phyloP scores from a whole-genome alignment of 2,888 invertebrate species.

The Drosophila emarginata region DNA sequence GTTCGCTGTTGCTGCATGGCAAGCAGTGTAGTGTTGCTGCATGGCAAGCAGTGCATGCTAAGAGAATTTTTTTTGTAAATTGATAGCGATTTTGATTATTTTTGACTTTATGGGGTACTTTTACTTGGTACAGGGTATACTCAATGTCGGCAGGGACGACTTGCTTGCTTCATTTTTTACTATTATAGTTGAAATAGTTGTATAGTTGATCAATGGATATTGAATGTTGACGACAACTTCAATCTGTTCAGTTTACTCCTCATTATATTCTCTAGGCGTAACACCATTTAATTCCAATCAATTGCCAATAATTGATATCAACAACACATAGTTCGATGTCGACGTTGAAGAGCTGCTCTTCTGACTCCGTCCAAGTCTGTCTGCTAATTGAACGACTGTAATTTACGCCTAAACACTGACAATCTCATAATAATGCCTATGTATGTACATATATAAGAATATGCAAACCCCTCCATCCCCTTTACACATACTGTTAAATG shows the following conservation, averaged over 20 bases:
- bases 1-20: too few relatives aligned
- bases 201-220: neutral
- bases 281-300: conserved; percentile 65
- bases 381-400: conserved; percentile 69
- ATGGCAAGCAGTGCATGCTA: too few relatives aligned
- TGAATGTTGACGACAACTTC: neutral
- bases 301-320: conserved; percentile 66
- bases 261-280: conserved; percentile 4
- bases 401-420: conserved; percentile 54
- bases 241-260: neutral
- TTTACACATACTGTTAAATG: neutral
- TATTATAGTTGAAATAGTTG: neutral
- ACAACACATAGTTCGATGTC: conserved; percentile 37
- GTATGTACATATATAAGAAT: conserved; percentile 31
- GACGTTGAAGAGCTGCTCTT: conserved; percentile 39
- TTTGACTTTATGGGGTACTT: too few relatives aligned
- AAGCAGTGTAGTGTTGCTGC: too few relatives aligned
- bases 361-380: conserved; percentile 8
- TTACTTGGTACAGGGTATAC: too few relatives aligned
- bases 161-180: neutral
- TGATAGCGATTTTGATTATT: too few relatives aligned
- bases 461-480: neutral
- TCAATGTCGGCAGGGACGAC: too few relatives aligned
- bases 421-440: conserved; percentile 39
- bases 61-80: too few relatives aligned